Percentiles rank a stretch among this genome's conserved stretches.
These are phyloP conservation scores for Pentalonia nigronervosa DNA, from an alignment of 1,140 invertebrate genomes.

Conservation along the genomic window DNA sequence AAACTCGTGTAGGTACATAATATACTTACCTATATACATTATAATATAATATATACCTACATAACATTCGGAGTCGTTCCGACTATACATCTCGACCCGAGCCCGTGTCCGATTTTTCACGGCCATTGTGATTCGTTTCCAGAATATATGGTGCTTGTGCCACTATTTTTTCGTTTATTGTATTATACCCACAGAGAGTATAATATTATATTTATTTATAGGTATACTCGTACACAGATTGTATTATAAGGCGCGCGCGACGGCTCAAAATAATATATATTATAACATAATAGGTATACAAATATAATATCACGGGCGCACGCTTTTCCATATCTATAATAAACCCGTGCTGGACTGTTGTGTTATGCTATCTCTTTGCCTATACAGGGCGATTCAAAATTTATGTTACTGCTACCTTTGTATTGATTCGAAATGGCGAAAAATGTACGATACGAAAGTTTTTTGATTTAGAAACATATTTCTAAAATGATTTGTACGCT, in stretches of 20 bases:
- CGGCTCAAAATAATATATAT: not conserved
- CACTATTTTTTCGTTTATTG: conserved; percentile 49
- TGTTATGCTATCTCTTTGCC: not conserved
- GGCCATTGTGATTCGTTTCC: conserved; percentile 57
- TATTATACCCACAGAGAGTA: not conserved
- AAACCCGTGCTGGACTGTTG: not conserved
- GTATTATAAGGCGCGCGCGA: conserved; percentile 5
- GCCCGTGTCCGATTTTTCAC: conserved; percentile 57
- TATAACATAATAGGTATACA: not conserved
- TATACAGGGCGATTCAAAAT: not conserved
- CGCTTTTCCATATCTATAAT: conserved; percentile 38
- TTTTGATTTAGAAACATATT: too few relatives aligned
- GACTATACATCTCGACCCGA: conserved; percentile 28
- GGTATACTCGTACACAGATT: not conserved
- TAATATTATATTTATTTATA: not conserved
- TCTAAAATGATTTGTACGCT: too few relatives aligned
- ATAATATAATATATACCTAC: not conserved
- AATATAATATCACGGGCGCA: conserved; percentile 18
- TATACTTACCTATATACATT: not conserved
- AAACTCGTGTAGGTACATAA: not conserved
- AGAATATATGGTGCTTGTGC: conserved; percentile 47
- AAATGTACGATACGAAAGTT: too few relatives aligned
- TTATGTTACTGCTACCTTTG: too few relatives aligned
- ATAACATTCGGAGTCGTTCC: not conserved
- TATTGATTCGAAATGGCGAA: too few relatives aligned